Conservation (phyloP, 2,797 vertebrate species). For the Sebastes oblongus region DNA sequence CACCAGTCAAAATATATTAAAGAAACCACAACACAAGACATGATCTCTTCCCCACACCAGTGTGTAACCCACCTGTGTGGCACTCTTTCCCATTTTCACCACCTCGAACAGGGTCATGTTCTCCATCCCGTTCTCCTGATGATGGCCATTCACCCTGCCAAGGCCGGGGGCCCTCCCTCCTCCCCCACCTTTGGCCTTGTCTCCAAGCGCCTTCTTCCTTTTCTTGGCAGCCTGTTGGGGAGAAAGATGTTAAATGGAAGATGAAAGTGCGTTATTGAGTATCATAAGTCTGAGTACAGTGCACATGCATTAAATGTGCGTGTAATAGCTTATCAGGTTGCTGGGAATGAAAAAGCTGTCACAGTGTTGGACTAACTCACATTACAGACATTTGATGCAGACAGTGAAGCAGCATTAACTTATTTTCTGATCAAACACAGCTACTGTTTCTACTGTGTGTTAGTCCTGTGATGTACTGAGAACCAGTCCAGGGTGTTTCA, state of each 20-base stretch:
- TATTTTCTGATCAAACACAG: background rate
- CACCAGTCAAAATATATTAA: background rate
- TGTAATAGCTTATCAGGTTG: background rate
- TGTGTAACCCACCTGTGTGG: slow-evolving; percentile 89
- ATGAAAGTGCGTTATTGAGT: background rate
- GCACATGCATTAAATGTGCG: background rate
- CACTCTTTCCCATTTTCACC: slow-evolving; percentile 96
- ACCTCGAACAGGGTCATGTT: slow-evolving; percentile 96
- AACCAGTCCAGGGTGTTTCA: slow-evolving; percentile 3
- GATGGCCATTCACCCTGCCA: slow-evolving; percentile 91
- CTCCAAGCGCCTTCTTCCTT: slow-evolving; percentile 87
- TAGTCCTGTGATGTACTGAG: background rate
- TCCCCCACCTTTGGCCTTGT: slow-evolving; percentile 85
- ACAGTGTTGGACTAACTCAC: background rate
- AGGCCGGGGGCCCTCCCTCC: slow-evolving; percentile 83
- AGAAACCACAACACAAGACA: background rate
- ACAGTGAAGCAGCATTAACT: background rate
- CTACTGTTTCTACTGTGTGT: background rate
- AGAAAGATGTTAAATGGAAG: background rate
- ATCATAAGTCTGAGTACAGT: background rate
- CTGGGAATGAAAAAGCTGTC: background rate
- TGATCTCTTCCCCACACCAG: background rate
- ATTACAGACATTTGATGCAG: slow-evolving; percentile 6
- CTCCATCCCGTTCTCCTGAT: slow-evolving; percentile 96
- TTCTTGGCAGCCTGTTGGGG: slow-evolving; percentile 85